phyloP scores from a whole-genome alignment of 2,113 vertebrate genomes.

The Sphyrna mokarran region DNA sequence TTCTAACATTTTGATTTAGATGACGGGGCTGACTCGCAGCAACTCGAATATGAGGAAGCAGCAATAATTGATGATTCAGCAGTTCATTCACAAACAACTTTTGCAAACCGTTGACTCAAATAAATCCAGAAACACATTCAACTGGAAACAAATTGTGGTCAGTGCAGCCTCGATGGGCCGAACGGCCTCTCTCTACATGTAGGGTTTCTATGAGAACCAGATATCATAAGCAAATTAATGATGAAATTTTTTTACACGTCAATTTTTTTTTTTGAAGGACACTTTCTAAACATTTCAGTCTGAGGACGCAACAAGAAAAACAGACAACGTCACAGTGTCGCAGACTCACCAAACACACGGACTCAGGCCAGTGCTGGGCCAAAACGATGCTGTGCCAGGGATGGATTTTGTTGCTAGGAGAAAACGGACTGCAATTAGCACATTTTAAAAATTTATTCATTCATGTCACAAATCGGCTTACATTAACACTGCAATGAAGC shows the following conservation, averaged over 20 bases:
- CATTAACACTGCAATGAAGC: too few species aligned
- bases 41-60: neutral
- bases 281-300: neutral
- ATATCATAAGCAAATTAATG: neutral
- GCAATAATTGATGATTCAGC: neutral
- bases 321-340: neutral
- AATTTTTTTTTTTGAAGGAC: neutral
- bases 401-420: neutral
- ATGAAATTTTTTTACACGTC: neutral
- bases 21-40: neutral
- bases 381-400: neutral
- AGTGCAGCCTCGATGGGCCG: too few species aligned
- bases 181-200: too few species aligned
- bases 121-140: neutral
- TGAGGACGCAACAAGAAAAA: neutral
- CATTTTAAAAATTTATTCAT: neutral
- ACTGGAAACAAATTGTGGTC: too few species aligned
- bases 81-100: neutral
- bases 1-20: neutral
- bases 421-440: neutral
- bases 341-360: conserved; percentile 26
- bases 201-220: too few species aligned
- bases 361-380: neutral
- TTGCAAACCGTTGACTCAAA: neutral
- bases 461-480: too few species aligned